Conservation (phyloP, 2,797 vertebrate genomes). For the Alca torda region DNA sequence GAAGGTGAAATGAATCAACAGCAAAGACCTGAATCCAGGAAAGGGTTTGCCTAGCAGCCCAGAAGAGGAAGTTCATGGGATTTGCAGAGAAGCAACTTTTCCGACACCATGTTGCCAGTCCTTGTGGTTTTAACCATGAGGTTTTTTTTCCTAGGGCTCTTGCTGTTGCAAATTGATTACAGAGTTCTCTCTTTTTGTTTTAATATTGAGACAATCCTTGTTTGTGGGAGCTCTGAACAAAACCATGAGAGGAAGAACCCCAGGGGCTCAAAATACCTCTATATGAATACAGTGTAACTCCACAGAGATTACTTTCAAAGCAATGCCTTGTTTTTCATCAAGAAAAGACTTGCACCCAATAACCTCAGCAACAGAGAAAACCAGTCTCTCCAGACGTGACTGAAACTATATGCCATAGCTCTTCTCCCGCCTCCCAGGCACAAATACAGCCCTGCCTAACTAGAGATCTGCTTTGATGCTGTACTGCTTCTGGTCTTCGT, state of each 20-base stretch:
- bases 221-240: neutral
- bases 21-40: neutral
- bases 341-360: neutral
- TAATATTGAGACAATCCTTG: neutral
- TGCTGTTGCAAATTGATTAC: neutral
- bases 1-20: neutral
- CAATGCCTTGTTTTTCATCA: neutral
- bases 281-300: neutral
- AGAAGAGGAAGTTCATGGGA: neutral
- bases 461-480: neutral
- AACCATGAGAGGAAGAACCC: neutral
- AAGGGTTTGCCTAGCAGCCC: neutral
- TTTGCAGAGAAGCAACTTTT: neutral
- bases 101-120: neutral
- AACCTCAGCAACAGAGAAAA: neutral
- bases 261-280: neutral
- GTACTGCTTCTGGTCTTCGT: neutral
- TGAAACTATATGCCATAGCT: neutral
- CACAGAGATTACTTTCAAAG: constrained; percentile 24
- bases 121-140: neutral
- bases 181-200: neutral
- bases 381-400: neutral
- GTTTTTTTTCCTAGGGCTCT: neutral
- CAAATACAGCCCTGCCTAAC: neutral
- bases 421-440: neutral